Evolutionary conservation across 1,140 invertebrate genomes (phyloP).

Genomic region (Eueides isabella): DNA sequence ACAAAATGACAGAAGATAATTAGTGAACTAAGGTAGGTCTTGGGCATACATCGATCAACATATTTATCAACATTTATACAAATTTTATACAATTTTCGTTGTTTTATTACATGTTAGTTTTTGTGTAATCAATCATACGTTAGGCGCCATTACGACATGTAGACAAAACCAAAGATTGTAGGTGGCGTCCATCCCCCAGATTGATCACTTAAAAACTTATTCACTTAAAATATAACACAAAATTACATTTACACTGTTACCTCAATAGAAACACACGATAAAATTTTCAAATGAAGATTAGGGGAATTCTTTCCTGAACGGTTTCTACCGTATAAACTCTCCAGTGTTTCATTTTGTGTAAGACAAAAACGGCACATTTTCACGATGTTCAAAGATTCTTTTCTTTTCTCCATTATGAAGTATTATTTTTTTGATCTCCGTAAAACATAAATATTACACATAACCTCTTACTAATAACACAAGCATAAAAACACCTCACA

Average conservation of each 20-base stretch:
- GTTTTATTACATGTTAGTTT: background rate
- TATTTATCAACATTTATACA: background rate
- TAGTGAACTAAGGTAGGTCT: background rate
- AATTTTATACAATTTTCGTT: background rate
- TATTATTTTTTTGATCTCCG: constrained; percentile 39
- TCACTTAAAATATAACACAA: background rate
- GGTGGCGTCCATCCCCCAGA: constrained; percentile 50
- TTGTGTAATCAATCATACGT: constrained; percentile 32
- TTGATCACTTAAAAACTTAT: background rate
- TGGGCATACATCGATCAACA: background rate
- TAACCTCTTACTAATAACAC: constrained; percentile 56
- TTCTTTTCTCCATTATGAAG: constrained; percentile 84
- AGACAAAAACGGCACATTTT: constrained; percentile 89
- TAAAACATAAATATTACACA: constrained; percentile 48
- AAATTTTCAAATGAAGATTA: constrained; percentile 87
- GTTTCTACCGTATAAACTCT: constrained; percentile 85
- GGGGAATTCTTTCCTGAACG: constrained; percentile 81
- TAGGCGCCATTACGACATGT: constrained; percentile 56
- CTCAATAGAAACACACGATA: constrained; percentile 89
- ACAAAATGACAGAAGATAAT: constrained; percentile 15
- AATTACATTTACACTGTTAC: constrained; percentile 72
- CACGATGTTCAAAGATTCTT: constrained; percentile 82
- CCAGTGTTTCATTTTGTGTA: constrained; percentile 83
- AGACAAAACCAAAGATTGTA: constrained; percentile 46
- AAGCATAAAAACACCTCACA: constrained; percentile 26